Base-by-base conservation (phyloP, 2,888 invertebrate species). In the Silvanus unidentatus region DNA sequence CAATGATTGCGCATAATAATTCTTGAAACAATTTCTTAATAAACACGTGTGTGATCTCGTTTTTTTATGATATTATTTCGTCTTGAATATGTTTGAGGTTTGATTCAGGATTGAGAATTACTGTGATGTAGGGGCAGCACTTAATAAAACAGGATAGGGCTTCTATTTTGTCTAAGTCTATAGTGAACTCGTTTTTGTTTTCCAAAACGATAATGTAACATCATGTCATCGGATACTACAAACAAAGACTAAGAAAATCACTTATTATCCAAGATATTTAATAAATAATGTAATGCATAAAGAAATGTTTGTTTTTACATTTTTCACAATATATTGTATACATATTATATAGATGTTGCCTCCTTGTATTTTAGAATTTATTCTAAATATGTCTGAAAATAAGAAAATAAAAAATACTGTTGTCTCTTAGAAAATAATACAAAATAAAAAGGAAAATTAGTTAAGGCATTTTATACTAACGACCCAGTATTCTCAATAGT, bases 301-400 rank as follows among this genome's bases (percentile, higher is more conserved):
- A 42, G 29, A n/a, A 39, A 39, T 39, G 4, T 30, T 30, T 11
- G 16, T 13, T 12, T 16, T 14, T 12, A n/a, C 16, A 16, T 30
- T 14, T 30, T 30, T 28, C 29, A 2, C 1, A 12, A 10, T 41
- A 30, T 35, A 14, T 34, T 11, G 5, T 16, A 27, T 6, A 34
- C 35, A 41, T 49, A 22, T 22, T 22, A 22, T 22, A 22, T 56
- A 58, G 58, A 57, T 60, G 61, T 61, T 56, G 59, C 59, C 59
- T 56, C 59, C 57, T 49, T 49, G 54, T 56, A 58, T 48, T 53
- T 48, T 52, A 57, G 53, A 53, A 52, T 48, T 54, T 54, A 59
- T 59, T 58, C 61, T 60, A 58, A 60, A 59, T 48, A 55, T 50
- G 49, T 53, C 53, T 48, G 45, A 44, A 49, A 44, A 54, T 46